Conservation (phyloP, 2,113 vertebrate genomes). For the Podarcis raffonei region DNA sequence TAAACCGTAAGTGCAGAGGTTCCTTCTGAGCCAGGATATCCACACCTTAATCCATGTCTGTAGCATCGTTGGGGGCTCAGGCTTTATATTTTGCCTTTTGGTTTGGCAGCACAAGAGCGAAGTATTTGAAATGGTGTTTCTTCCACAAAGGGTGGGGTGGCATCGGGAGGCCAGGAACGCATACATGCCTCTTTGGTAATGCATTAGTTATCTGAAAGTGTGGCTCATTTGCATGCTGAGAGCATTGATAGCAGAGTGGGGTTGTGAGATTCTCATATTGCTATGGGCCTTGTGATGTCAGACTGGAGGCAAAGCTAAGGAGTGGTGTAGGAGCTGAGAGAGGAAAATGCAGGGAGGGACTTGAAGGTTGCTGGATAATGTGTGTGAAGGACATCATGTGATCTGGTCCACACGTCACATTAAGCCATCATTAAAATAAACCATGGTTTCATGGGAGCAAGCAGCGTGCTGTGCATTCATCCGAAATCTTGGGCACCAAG, state of each 20-base stretch:
- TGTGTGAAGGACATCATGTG: not conserved
- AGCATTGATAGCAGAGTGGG: not conserved
- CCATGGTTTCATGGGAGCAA: too few relatives aligned
- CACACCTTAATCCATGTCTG: not conserved
- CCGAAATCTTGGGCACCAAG: too few relatives aligned
- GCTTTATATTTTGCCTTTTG: not conserved
- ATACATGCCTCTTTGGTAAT: not conserved
- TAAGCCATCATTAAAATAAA: too few relatives aligned
- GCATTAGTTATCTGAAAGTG: not conserved
- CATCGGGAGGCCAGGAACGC: not conserved
- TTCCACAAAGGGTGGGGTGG: not conserved
- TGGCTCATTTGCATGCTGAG: not conserved
- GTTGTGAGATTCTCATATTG: not conserved
- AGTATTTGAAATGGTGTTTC: not conserved
- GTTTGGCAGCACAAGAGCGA: not conserved
- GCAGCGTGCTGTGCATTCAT: too few relatives aligned
- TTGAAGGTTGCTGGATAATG: not conserved
- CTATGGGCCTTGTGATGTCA: not conserved
- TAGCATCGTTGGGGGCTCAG: not conserved
- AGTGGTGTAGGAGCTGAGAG: too few relatives aligned
- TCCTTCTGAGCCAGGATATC: not conserved
- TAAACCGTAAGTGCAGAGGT: slow-evolving; percentile 88
- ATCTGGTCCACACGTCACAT: too few relatives aligned
- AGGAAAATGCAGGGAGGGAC: too few relatives aligned
- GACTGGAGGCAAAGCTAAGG: not conserved